Evolutionary conservation across 2,113 vertebrate genomes (phyloP).

Genomic region (Ophiodon elongatus): DNA sequence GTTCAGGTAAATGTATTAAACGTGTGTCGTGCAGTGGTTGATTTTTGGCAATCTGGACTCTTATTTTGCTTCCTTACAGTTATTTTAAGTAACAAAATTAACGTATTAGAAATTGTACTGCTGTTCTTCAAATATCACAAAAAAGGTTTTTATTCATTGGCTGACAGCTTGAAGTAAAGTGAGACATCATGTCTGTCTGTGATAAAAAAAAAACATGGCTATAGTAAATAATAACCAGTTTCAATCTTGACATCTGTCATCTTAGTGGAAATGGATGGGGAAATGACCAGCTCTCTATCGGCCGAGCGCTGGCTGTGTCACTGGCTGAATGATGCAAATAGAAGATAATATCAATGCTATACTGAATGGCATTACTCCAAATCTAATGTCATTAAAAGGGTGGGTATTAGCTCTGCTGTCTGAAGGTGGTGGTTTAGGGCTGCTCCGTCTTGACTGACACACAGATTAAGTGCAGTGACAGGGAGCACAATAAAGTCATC

Average conservation of each 20-base stretch:
- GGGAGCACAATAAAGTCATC: constrained; percentile 92
- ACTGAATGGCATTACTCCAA: constrained; percentile 88
- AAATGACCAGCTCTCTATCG: constrained; percentile 85
- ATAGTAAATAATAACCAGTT: constrained; percentile 82
- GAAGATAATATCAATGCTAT: constrained; percentile 83
- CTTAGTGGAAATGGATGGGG: constrained; percentile 82
- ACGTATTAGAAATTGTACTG: constrained; percentile 17
- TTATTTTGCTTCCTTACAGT: background rate
- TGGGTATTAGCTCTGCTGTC: constrained; percentile 86
- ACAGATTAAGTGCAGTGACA: constrained; percentile 92
- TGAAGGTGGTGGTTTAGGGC: constrained; percentile 79
- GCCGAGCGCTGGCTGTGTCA: constrained; percentile 73
- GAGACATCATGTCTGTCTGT: constrained; percentile 85
- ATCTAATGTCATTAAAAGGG: constrained; percentile 88
- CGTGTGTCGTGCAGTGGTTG: constrained; percentile 23
- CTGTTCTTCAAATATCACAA: constrained; percentile 40
- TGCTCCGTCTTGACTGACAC: constrained; percentile 85
- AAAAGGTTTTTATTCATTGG: constrained; percentile 55
- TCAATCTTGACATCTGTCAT: constrained; percentile 86
- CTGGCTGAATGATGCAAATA: constrained; percentile 87
- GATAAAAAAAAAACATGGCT: constrained; percentile 80
- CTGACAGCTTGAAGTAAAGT: constrained; percentile 77
- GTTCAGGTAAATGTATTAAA: constrained; percentile 31
- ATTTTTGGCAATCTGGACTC: constrained; percentile 2
- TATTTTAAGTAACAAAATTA: constrained; percentile 16